Evolutionary conservation across 2,113 vertebrate genomes (phyloP).

Genomic region (Hemiprocne comata): DNA sequence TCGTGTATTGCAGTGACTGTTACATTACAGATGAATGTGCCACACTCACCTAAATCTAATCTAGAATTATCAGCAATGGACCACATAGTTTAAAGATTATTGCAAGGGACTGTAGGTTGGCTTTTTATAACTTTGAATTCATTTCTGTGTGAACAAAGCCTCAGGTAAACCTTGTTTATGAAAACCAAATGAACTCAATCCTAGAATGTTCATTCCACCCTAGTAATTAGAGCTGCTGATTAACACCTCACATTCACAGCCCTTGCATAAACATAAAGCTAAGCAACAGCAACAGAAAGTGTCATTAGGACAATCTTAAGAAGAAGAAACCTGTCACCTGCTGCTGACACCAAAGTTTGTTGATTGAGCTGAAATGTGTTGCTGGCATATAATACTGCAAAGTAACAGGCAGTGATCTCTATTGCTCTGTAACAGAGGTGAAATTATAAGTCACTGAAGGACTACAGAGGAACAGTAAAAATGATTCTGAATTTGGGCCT

Average conservation of each 20-base stretch:
- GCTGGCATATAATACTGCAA: not conserved
- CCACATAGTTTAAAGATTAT: not conserved
- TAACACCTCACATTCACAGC: slow-evolving; percentile 65
- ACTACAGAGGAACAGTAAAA: not conserved
- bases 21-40: not conserved
- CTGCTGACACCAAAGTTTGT: slow-evolving; percentile 51
- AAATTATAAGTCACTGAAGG: not conserved
- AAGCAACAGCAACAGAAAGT: slow-evolving; percentile 61
- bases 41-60: not conserved
- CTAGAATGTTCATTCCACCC: slow-evolving; percentile 61
- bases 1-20: not conserved
- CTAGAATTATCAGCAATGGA: not conserved
- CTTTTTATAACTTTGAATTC: not conserved
- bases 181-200: slow-evolving; percentile 56
- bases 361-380: slow-evolving; percentile 54
- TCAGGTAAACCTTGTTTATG: slow-evolving; percentile 63
- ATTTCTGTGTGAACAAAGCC: slow-evolving; percentile 44
- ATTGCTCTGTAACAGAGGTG: not conserved
- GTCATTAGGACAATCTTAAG: slow-evolving; percentile 66
- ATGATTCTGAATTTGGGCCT: not conserved
- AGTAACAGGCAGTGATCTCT: not conserved
- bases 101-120: not conserved
- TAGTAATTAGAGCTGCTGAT: slow-evolving; percentile 67
- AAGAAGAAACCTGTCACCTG: slow-evolving; percentile 68
- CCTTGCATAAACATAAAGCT: slow-evolving; percentile 69